phyloP scores from a whole-genome alignment of 2,888 invertebrate species.

The Volucella zonaria region DNA sequence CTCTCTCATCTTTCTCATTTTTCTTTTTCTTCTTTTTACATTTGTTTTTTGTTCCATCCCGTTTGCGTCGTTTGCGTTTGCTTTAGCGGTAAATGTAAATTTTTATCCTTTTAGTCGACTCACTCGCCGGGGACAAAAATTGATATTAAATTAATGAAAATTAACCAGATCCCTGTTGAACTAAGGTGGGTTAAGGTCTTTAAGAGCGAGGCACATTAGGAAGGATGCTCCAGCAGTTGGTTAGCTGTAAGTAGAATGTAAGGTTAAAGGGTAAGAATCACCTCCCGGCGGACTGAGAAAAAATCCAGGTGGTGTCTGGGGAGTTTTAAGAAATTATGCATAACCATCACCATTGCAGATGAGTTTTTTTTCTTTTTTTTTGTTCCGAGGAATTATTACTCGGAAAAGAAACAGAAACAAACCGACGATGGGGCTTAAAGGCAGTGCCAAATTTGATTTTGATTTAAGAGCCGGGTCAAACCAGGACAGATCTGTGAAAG shows the following conservation, averaged over 20 bases:
- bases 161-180: conserved; percentile 67
- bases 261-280: conserved; percentile 1
- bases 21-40: neutral
- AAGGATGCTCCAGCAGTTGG: neutral
- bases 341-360: conserved; percentile 13
- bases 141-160: conserved; percentile 79
- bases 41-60: neutral
- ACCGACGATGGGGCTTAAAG: too few relatives aligned
- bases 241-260: neutral
- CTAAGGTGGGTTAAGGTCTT: too few relatives aligned
- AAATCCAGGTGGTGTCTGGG: conserved; percentile 52
- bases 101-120: conserved; percentile 43
- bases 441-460: too few relatives aligned
- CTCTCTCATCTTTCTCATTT: conserved; percentile 5
- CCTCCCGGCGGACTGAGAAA: conserved; percentile 10
- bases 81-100: conserved; percentile 40
- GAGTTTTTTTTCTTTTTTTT: conserved; percentile 22
- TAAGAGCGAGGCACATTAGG: neutral
- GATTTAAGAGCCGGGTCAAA: too few relatives aligned
- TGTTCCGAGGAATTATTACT: too few relatives aligned
- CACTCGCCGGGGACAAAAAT: conserved; percentile 71
- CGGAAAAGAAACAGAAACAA: too few relatives aligned
- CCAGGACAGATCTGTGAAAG: too few relatives aligned
- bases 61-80: conserved; percentile 14
- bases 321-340: conserved; percentile 42